phyloP scores from a whole-genome alignment of 2,888 invertebrate genomes.

The Patella caerulea region DNA sequence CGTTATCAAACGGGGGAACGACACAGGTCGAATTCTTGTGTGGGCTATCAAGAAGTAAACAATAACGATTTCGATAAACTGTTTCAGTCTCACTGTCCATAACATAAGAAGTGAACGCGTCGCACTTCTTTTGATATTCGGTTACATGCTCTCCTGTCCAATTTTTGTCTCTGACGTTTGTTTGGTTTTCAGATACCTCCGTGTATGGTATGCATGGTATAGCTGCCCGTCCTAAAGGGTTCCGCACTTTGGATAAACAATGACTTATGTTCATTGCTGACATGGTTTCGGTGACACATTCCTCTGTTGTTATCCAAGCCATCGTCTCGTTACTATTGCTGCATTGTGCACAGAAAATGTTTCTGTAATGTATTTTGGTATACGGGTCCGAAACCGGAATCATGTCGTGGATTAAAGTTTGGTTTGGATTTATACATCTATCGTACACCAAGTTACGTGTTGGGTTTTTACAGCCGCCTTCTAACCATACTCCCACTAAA shows the following conservation, averaged over 20 bases:
- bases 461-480: neutral
- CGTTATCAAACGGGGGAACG: neutral
- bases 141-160: neutral
- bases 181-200: neutral
- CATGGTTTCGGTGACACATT: neutral
- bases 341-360: slow-evolving; percentile 15
- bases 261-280: neutral
- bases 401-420: neutral
- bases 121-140: neutral
- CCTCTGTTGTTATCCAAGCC: neutral
- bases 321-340: neutral
- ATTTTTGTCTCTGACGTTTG: neutral
- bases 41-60: neutral
- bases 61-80: neutral
- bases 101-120: neutral
- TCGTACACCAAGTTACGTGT: neutral
- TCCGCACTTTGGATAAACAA: neutral
- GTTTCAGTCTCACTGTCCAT: neutral
- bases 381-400: slow-evolving; percentile 14
- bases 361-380: slow-evolving; percentile 16
- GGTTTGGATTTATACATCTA: neutral
- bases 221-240: neutral
- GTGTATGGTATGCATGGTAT: neutral
- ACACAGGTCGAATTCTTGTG: neutral
- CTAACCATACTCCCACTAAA: neutral